phyloP scores from a whole-genome alignment of 2,797 vertebrate species.

The Epinephelus awoara region DNA sequence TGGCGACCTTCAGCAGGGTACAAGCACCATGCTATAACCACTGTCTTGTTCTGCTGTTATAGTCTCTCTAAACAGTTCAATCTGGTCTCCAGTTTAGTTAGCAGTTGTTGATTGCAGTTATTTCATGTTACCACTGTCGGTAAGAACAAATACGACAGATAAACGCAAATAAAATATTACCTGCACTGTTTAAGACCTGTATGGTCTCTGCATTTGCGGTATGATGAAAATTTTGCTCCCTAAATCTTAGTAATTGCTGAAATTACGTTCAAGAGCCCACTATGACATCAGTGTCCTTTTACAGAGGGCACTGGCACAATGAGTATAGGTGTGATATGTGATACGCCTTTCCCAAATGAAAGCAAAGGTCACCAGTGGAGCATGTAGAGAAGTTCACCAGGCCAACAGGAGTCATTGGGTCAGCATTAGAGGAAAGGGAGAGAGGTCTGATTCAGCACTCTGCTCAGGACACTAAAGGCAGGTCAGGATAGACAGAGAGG shows the following conservation, averaged over 20 bases:
- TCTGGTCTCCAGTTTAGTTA: not conserved
- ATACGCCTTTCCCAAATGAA: conserved; percentile 55
- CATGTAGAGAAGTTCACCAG: conserved; percentile 63
- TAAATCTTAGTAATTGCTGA: conserved; percentile 6
- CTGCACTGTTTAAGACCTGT: not conserved
- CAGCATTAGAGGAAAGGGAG: conserved; percentile 68
- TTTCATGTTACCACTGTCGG: conserved; percentile 10
- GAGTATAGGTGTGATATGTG: conserved; percentile 44
- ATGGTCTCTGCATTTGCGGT: too few relatives aligned
- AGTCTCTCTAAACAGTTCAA: conserved; percentile 12
- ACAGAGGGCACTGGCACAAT: conserved; percentile 3
- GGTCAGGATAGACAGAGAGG: conserved; percentile 38
- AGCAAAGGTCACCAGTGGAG: conserved; percentile 63
- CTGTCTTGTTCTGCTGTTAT: conserved; percentile 37
- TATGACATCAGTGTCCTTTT: conserved; percentile 13
- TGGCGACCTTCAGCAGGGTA: conserved; percentile 56
- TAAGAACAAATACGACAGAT: not conserved
- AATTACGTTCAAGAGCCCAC: conserved; percentile 4
- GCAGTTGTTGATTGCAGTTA: not conserved
- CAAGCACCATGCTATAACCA: conserved; percentile 28
- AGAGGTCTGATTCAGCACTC: conserved; percentile 78
- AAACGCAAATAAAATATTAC: not conserved
- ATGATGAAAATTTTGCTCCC: too few relatives aligned
- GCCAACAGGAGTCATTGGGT: conserved; percentile 73
- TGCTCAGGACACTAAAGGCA: conserved; percentile 47